Evolutionary conservation across 2,797 vertebrate species (phyloP), one percentile per base, ranked within the genome.

Genomic region (Zalophus californianus): DNA sequence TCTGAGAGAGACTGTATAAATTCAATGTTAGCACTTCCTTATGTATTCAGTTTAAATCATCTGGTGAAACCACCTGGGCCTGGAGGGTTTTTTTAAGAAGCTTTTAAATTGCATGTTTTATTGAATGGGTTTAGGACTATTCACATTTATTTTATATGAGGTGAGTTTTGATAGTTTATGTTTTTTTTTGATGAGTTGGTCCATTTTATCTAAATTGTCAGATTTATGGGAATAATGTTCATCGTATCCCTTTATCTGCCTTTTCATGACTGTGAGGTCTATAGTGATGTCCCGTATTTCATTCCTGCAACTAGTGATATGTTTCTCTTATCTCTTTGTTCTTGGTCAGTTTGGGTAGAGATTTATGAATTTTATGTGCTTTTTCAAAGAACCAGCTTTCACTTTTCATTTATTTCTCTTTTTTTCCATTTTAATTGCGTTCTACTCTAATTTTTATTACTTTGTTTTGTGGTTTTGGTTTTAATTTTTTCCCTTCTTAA

Each of bases 361-460:
- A 52, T 89, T 89, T 21, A 60, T 29, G n/a, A 70, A 70, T 32
- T 35, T 38, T 72, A 70, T 29, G 35, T 75, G n/a, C 79, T 29
- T 72, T 56, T 90, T 68, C 52, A n/a, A n/a, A 96, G 66, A 72
- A 44, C 41, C 21, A 60, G n/a, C 11, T 89, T 96, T 66, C 52
- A n/a, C 0, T 96, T 77, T 56, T 58, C 60, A 52, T 41, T 23
- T 41, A n/a, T 32, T 85, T 91, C 56, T 64, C 7, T 58, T 2
- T 52, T 13, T 25, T 9, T 29, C 8, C 7, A 52, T 27, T 78
- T 79, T 86, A 64, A 52, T 50, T 90, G 20, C 60, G 44, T 92
- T 90, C 27, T 38, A 3, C 10, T 48, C 9, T 89, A 14, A 58
- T 72, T 15, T 78, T 52, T 58, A 62, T 66, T 32, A 38, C 52